These are phyloP conservation scores for Lottia gigantea DNA, from an alignment of 2,888 invertebrate genomes.

Conservation along the genomic window DNA sequence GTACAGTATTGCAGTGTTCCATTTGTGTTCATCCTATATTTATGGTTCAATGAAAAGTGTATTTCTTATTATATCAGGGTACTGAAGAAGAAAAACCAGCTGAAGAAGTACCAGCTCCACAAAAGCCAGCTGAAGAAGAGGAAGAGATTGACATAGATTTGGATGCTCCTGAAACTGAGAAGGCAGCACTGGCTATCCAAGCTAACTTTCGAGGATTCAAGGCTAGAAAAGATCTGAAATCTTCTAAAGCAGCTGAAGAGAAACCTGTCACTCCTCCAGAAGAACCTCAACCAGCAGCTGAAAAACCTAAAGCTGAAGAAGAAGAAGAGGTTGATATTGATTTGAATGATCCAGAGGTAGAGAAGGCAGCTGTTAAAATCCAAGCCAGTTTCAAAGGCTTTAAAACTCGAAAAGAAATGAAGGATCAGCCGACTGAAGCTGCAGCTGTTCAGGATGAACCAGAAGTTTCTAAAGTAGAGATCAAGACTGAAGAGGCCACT, in stretches of 20 bases:
- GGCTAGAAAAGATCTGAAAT: conserved; percentile 50
- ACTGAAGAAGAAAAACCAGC: not conserved
- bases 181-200: conserved; percentile 58
- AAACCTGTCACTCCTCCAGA: not conserved
- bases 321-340: conserved; percentile 45
- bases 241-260: conserved; percentile 18
- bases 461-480: conserved; percentile 16
- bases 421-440: not conserved
- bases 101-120: not conserved
- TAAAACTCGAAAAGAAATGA: conserved; percentile 32
- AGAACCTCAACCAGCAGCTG: not conserved
- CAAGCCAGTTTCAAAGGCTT: conserved; percentile 55
- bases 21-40: too few relatives aligned
- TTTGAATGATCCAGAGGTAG: conserved; percentile 53
- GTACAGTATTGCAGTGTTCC: too few relatives aligned
- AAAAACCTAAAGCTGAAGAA: conserved; percentile 11
- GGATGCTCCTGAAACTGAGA: conserved; percentile 51
- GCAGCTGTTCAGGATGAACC: conserved; percentile 28
- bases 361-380: conserved; percentile 56
- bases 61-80: too few relatives aligned
- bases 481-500: not conserved
- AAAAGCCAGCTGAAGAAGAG: not conserved
- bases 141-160: conserved; percentile 44
- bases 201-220: conserved; percentile 57
- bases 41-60: too few relatives aligned